Evolutionary conservation across 2,797 vertebrate genomes (phyloP).

Genomic region (Darevskia mixta): DNA sequence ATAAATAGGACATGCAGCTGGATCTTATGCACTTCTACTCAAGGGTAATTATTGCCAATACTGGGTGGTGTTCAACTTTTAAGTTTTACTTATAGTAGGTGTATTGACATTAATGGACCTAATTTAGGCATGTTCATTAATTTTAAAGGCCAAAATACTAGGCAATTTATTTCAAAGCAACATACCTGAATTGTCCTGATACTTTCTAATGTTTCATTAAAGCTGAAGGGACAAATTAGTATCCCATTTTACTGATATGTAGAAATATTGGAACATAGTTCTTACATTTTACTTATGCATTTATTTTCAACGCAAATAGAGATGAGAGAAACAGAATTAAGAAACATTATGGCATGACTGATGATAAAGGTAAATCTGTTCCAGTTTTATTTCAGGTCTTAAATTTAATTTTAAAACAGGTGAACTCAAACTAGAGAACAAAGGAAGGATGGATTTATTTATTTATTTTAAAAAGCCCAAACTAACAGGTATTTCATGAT

Average conservation of each 20-base stretch:
- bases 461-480: background rate
- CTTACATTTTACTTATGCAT: background rate
- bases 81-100: too few relatives aligned
- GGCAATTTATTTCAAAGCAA: background rate
- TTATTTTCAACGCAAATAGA: background rate
- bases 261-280: background rate
- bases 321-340: rapidly evolving
- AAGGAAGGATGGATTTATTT: conserved; percentile 50
- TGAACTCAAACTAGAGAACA: conserved; percentile 39
- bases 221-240: too few relatives aligned
- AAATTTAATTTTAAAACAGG: background rate
- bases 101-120: too few relatives aligned
- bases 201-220: background rate
- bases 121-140: too few relatives aligned
- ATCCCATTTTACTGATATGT: background rate
- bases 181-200: background rate
- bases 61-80: too few relatives aligned
- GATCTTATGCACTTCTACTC: too few relatives aligned
- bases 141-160: too few relatives aligned
- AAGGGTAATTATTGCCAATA: too few relatives aligned
- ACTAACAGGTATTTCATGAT: conserved; percentile 55
- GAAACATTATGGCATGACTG: background rate
- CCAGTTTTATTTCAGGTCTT: background rate
- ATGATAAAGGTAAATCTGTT: background rate
- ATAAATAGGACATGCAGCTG: too few relatives aligned